A percentile compares a stretch with the other conserved stretches of the same genome.
Conservation (phyloP, 2,888 invertebrate species). For the Dryobotodes eremita region DNA sequence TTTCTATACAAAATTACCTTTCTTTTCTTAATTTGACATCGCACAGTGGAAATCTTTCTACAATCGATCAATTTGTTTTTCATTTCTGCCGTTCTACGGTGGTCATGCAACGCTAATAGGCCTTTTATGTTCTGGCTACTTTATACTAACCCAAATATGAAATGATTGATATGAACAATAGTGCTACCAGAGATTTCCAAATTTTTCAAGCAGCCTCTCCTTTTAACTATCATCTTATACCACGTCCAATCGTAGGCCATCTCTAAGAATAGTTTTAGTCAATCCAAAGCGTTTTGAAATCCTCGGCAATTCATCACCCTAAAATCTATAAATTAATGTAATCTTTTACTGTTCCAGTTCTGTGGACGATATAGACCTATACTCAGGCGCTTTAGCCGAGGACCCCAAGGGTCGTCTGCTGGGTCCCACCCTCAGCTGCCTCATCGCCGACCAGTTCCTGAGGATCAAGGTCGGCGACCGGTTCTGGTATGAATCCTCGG, state of each 20-base stretch:
- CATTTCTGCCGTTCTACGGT: too few relatives aligned
- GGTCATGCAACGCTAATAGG: too few relatives aligned
- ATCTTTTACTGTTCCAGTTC: conserved; percentile 25
- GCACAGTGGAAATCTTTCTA: too few relatives aligned
- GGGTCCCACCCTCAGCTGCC: conserved; percentile 96
- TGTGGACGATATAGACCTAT: conserved; percentile 96
- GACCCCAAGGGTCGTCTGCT: conserved; percentile 93
- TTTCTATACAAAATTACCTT: too few relatives aligned
- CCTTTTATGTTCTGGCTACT: neutral
- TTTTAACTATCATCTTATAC: too few relatives aligned
- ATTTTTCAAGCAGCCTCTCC: too few relatives aligned
- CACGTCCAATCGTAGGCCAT: neutral
- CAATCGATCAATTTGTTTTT: too few relatives aligned
- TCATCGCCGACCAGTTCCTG: conserved; percentile 96
- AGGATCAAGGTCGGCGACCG: conserved; percentile 95
- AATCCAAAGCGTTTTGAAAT: neutral
- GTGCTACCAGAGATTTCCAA: too few relatives aligned
- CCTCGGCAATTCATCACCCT: neutral
- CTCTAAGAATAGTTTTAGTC: neutral
- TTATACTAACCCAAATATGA: neutral
- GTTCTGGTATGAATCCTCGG: conserved; percentile 96
- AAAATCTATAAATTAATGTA: neutral
- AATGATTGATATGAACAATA: too few relatives aligned
- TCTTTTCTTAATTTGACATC: too few relatives aligned
- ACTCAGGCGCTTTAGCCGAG: conserved; percentile 97